Conservation (phyloP, 2,113 vertebrate genomes). For the Smithornis capensis region DNA sequence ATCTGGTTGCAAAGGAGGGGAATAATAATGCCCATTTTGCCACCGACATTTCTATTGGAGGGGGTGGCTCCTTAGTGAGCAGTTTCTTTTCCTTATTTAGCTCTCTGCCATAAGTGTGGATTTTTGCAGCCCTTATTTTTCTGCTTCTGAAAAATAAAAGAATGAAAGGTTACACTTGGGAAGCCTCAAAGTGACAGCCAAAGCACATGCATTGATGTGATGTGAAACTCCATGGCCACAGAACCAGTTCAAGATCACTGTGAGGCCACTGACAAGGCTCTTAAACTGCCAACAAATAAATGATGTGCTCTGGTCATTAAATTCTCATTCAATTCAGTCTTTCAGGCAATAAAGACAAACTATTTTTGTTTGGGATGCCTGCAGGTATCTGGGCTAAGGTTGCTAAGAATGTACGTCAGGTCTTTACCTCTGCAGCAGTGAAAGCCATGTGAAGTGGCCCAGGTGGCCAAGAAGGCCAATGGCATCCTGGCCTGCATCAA, state of each 20-base stretch:
- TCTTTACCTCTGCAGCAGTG: background rate
- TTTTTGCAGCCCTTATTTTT: background rate
- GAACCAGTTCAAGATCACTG: background rate
- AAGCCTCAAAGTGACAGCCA: background rate
- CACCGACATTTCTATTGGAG: slow-evolving; percentile 27
- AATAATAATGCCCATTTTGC: slow-evolving; percentile 39
- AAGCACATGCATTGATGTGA: background rate
- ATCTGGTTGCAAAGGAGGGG: background rate
- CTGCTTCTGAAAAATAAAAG: background rate
- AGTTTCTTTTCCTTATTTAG: slow-evolving; percentile 34
- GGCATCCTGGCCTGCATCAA: too few relatives aligned
- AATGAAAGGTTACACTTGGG: background rate
- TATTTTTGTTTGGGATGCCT: background rate
- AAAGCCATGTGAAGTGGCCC: background rate
- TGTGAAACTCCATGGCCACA: background rate
- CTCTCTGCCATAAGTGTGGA: background rate
- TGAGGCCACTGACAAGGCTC: background rate
- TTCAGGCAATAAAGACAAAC: background rate
- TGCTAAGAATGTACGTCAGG: background rate
- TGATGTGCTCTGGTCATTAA: background rate
- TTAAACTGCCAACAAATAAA: background rate
- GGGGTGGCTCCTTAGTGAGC: slow-evolving; percentile 18
- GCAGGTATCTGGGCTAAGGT: background rate
- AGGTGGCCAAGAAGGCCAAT: too few relatives aligned
- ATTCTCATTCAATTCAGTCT: background rate